phyloP scores from a whole-genome alignment of 2,113 vertebrate species.

The Perca flavescens region DNA sequence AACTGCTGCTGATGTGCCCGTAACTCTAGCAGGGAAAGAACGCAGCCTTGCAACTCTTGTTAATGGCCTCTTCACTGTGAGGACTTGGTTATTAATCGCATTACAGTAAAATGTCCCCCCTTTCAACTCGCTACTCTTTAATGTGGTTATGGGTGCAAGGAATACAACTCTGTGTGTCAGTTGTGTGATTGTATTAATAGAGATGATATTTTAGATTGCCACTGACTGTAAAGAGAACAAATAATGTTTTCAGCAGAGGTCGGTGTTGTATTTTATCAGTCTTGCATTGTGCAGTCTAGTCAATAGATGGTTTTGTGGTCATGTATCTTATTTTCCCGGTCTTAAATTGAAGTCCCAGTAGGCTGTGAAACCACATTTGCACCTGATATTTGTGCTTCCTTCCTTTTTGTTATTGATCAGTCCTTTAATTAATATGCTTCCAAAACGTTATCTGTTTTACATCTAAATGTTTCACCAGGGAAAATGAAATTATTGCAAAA shows the following conservation, averaged over 20 bases:
- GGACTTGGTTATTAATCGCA: conserved; percentile 69
- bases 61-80: conserved; percentile 68
- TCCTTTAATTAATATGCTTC: conserved; percentile 41
- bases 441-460: conserved; percentile 63
- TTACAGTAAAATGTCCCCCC: conserved; percentile 36
- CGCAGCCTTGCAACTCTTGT: conserved; percentile 65
- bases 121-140: conserved; percentile 45
- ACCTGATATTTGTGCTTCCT: neutral
- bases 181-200: conserved; percentile 51
- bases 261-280: conserved; percentile 9
- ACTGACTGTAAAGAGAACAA: conserved; percentile 56
- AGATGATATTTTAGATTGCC: conserved; percentile 55
- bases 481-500: conserved; percentile 71
- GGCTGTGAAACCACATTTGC: neutral
- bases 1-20: conserved; percentile 38
- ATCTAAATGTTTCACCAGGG: conserved; percentile 67
- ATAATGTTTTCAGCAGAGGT: neutral
- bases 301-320: neutral
- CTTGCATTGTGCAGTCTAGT: neutral
- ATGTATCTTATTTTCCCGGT: neutral
- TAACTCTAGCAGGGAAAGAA: conserved; percentile 52
- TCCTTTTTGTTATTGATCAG: conserved; percentile 47
- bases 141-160: conserved; percentile 22
- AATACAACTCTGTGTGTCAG: conserved; percentile 15
- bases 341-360: neutral